A percentile compares a stretch with the other conserved stretches of the same genome.
These are phyloP conservation scores for Apis florea DNA, from an alignment of 1,140 invertebrate genomes.

Conservation along the genomic window DNA sequence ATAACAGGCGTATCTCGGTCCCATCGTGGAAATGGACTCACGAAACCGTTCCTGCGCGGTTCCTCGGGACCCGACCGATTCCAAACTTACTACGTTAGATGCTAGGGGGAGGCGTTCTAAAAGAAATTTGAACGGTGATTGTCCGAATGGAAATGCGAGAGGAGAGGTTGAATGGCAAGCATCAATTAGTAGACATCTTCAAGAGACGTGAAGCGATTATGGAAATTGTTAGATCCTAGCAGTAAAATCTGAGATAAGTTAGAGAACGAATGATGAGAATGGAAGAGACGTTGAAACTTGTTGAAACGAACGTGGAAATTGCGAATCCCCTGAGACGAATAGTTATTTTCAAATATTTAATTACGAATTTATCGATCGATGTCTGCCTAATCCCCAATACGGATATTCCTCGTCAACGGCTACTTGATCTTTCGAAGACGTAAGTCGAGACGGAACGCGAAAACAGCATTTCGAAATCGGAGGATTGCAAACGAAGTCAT, in stretches of 20 bases:
- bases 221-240: neutral
- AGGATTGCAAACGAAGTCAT: slow-evolving; percentile 2
- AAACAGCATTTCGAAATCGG: slow-evolving; percentile 4
- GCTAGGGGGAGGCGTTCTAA: no score
- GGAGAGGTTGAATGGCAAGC: neutral
- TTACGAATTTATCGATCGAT: no score
- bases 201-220: neutral
- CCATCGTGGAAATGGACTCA: slow-evolving; percentile 11
- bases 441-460: neutral
- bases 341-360: no score
- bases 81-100: neutral
- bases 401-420: neutral
- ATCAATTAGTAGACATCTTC: neutral
- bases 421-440: neutral
- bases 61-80: neutral
- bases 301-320: no score
- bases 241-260: neutral
- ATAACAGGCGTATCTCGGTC: slow-evolving; percentile 42
- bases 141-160: neutral
- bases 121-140: neutral
- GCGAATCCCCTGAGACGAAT: no score
- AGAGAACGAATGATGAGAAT: no score
- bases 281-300: no score
- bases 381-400: no score
- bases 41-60: neutral